Percentiles rank a stretch among this genome's conserved stretches.
Evolutionary conservation across 2,888 invertebrate genomes (phyloP).

Genomic region (Malthinus seriepunctatus): DNA sequence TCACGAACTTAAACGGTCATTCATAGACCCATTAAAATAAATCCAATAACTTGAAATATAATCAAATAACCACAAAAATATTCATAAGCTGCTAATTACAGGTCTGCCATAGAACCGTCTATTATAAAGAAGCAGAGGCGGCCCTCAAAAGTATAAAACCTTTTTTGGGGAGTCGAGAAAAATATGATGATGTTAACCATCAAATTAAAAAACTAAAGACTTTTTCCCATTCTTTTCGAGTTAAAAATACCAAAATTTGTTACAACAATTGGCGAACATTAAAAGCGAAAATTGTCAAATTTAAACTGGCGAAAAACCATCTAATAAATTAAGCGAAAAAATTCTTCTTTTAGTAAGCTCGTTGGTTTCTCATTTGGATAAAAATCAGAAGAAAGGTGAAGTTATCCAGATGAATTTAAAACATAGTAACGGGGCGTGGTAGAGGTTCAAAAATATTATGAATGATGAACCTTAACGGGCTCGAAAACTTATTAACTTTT

Average conservation of each 20-base stretch:
- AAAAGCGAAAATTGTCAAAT: too few species aligned
- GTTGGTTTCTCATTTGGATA: conserved; percentile 23
- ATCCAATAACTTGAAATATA: conserved; percentile 37
- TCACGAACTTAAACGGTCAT: conserved; percentile 7
- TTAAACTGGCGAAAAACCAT: too few species aligned
- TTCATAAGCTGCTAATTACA: conserved; percentile 51
- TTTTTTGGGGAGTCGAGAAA: conserved; percentile 6
- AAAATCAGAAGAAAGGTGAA: conserved; percentile 20
- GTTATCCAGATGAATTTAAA: conserved; percentile 32
- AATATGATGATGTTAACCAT: too few species aligned
- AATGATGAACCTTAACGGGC: conserved; percentile 33
- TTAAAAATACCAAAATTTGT: too few species aligned
- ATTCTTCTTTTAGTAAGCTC: conserved; percentile 1
- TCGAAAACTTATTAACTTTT: conserved; percentile 32
- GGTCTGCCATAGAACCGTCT: conserved; percentile 49
- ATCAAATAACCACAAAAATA: conserved; percentile 49
- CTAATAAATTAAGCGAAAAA: too few species aligned
- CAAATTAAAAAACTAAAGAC: too few species aligned
- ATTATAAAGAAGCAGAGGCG: conserved; percentile 54
- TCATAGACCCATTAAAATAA: conserved; percentile 24
- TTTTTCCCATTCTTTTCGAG: too few species aligned
- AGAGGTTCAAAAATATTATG: conserved; percentile 30
- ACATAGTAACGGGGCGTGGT: conserved; percentile 33
- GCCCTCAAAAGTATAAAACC: conserved; percentile 31
- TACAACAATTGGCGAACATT: too few species aligned